Evolutionary conservation across 2,888 invertebrate species (phyloP), one percentile per base, ranked within the genome.

Genomic region (Neoaliturus tenellus): DNA sequence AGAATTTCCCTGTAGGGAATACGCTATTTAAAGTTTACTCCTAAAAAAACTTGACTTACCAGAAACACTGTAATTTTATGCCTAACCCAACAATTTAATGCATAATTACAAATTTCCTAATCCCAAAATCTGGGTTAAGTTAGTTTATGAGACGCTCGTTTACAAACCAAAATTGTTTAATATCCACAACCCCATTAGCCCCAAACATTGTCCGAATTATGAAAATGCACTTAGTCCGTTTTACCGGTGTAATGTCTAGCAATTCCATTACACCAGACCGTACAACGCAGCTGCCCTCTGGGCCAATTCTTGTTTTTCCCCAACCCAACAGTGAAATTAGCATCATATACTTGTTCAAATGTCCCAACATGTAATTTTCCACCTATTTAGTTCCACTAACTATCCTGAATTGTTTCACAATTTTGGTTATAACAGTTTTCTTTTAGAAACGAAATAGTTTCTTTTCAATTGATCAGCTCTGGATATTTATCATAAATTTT

Each of bases 131-230:
- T 4, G 20, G 23, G 51, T 23, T 31, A 62, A 62, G 62, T 31
- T 14, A 20, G 62, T 62, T 62, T 25, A 62, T 28, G 62, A 62
- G 62, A 28, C 62, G 55, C 55, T 8, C 31, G n/a, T 8, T 39
- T 39, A 69, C 10, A 20, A 12, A 67, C 67, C 67, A 20, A 23
- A 69, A 69, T 69, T 33, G 39, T 39, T 20, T 23, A 69, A 69
- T 20, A 69, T 20, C 39, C 17, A 31, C 67, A 39, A 69, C 69
- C 2, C 4, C 62, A 69, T 69, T 69, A 69, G 39, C 69, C 20
- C 39, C 69, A 39, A 67, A 39, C 12, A 39, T 35, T 69, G 69
- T 69, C 39, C 39, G 12, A 69, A 69, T 69, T 69, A 69, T 69
- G 69, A 69, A 39, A 69, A 69, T 39, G 69, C 23, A 23, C 39